A percentile compares a stretch with the other conserved stretches of the same genome.
Evolutionary conservation across 2,888 invertebrate species (phyloP).

Genomic region (Nycteola revayana): DNA sequence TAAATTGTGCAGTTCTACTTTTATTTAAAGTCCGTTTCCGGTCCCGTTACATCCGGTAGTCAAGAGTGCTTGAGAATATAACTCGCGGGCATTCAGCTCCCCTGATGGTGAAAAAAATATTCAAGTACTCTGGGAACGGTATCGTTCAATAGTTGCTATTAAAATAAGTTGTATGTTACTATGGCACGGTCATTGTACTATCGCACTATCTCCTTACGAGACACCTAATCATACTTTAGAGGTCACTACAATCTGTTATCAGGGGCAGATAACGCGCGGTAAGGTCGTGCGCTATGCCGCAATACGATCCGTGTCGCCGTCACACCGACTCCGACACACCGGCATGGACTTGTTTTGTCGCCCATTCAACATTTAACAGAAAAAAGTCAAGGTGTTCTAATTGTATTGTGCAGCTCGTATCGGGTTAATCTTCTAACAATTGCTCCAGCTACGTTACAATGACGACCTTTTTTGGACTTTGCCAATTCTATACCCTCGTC

Average conservation of each 20-base stretch:
- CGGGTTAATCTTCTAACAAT: conserved; percentile 78
- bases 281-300: conserved; percentile 70
- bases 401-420: conserved; percentile 60
- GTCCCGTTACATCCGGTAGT: conserved; percentile 71
- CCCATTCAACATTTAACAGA: conserved; percentile 47
- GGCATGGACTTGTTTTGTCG: conserved; percentile 23
- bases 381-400: conserved; percentile 71
- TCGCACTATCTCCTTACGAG: conserved; percentile 58
- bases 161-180: conserved; percentile 25
- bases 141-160: conserved; percentile 26
- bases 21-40: conserved; percentile 63
- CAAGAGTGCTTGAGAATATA: conserved; percentile 61
- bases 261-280: conserved; percentile 58
- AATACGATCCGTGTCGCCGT: conserved; percentile 41
- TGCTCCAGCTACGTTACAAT: conserved; percentile 62
- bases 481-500: conserved; percentile 61
- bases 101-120: conserved; percentile 34
- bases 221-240: conserved; percentile 71
- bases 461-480: conserved; percentile 54
- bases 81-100: conserved; percentile 40
- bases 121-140: conserved; percentile 46
- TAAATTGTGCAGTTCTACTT: conserved; percentile 54
- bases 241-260: conserved; percentile 77
- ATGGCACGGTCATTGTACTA: conserved; percentile 75
- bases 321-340: conserved; percentile 1